Evolutionary conservation across 1,140 invertebrate species (phyloP).

Genomic region (Archegozetes longisetosus): DNA sequence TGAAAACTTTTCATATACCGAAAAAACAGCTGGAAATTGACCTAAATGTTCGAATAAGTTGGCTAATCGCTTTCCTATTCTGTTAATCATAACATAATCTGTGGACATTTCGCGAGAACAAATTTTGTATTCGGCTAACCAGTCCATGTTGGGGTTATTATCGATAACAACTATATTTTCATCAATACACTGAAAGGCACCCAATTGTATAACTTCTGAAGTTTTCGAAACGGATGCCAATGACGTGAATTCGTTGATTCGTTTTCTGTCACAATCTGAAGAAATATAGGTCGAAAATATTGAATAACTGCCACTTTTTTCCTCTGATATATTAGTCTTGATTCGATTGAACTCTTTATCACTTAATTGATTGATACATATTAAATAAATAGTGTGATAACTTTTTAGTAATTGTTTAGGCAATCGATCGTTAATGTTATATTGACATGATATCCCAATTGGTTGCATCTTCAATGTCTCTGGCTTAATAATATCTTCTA

Average conservation of each 20-base stretch:
- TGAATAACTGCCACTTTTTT: not conserved
- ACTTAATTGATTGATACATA: not conserved
- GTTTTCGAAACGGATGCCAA: not conserved
- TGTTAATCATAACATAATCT: no score
- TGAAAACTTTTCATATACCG: not conserved
- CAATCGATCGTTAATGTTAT: not conserved
- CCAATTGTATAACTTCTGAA: not conserved
- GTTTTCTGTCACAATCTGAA: not conserved
- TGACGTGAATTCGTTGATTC: not conserved
- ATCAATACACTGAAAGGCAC: not conserved
- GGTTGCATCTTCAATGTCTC: not conserved
- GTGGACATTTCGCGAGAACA: no score
- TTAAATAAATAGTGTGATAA: not conserved
- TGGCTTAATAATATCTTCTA: not conserved
- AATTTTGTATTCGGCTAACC: not conserved
- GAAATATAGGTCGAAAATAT: not conserved
- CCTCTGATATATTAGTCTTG: not conserved
- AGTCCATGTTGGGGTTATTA: not conserved
- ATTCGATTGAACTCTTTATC: not conserved
- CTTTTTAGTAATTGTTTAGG: not conserved
- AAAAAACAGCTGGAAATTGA: not conserved
- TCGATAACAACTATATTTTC: not conserved
- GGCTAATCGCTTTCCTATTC: not conserved
- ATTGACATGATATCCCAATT: not conserved
- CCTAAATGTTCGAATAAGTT: not conserved